Evolutionary conservation across 2,113 vertebrate species (phyloP).

Genomic region (Zosterops hypoxanthus): DNA sequence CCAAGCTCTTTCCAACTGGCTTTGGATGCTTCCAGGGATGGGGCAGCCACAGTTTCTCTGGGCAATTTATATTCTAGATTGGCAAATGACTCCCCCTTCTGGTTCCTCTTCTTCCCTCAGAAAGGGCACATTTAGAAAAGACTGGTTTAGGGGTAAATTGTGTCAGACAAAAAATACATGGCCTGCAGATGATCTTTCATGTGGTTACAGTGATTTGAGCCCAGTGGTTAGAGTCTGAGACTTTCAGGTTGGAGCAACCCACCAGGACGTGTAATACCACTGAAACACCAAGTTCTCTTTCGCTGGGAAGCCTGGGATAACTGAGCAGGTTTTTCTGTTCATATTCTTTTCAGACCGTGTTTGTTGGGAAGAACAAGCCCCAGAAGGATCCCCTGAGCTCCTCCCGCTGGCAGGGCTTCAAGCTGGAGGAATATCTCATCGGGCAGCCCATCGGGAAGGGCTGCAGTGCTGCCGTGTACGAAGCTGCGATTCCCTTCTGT

Average conservation of each 20-base stretch:
- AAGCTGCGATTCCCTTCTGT: constrained; percentile 75
- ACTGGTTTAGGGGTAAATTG: accelerated
- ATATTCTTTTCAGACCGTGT: constrained; percentile 76
- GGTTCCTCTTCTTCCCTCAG: accelerated
- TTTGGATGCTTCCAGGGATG: neutral
- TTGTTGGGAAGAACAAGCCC: constrained; percentile 79
- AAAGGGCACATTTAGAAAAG: neutral
- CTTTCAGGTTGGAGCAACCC: neutral
- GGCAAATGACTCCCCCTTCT: neutral
- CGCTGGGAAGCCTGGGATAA: accelerated
- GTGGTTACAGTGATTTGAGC: neutral
- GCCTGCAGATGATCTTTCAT: neutral
- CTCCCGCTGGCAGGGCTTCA: constrained; percentile 79
- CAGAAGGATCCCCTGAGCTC: constrained; percentile 73
- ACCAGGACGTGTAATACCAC: accelerated
- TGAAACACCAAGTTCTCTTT: neutral
- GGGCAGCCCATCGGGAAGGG: constrained; percentile 90
- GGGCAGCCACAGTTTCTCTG: neutral
- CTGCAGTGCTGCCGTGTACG: constrained; percentile 87
- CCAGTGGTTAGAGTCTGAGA: neutral
- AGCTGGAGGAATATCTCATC: constrained; percentile 88
- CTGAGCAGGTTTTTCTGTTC: accelerated
- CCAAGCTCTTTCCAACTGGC: accelerated
- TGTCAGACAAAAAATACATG: neutral
- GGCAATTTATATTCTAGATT: neutral